A percentile compares a stretch with the other conserved stretches of the same genome.
phyloP scores from a whole-genome alignment of 2,888 invertebrate species.

The Eubasilissa splendida region DNA sequence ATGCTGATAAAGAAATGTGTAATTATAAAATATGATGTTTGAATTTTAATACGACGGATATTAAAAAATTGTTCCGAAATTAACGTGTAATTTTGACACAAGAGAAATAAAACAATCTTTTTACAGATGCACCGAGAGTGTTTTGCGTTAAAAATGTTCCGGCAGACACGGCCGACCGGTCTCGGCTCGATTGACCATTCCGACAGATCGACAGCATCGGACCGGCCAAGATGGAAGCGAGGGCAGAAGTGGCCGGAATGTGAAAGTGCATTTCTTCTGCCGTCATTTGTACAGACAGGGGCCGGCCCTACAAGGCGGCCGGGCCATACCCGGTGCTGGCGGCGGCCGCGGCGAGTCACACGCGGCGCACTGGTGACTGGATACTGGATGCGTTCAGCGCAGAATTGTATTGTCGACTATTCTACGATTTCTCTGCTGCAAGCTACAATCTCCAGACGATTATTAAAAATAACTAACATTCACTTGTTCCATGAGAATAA shows the following conservation, averaged over 20 bases:
- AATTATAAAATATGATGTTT: too few relatives aligned
- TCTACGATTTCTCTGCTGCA: too few relatives aligned
- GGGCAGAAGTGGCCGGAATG: neutral
- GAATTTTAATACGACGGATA: too few relatives aligned
- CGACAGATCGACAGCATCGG: neutral
- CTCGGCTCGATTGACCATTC: neutral
- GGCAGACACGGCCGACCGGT: neutral
- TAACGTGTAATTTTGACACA: too few relatives aligned
- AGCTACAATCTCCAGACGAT: too few relatives aligned
- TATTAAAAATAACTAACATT: too few relatives aligned
- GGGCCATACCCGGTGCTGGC: neutral
- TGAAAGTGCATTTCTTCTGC: slow-evolving; percentile 18
- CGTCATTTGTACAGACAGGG: neutral
- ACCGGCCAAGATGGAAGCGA: slow-evolving; percentile 15
- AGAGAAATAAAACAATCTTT: too few relatives aligned
- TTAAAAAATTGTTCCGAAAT: too few relatives aligned
- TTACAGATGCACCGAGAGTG: too few relatives aligned
- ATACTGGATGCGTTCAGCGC: neutral
- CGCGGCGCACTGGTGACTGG: neutral
- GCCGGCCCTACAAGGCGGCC: slow-evolving; percentile 5
- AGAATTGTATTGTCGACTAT: neutral
- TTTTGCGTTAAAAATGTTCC: too few relatives aligned
- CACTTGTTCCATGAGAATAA: too few relatives aligned
- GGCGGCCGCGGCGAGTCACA: neutral
- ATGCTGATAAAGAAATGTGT: too few relatives aligned